phyloP scores from a whole-genome alignment of 1,140 invertebrate genomes.

The Rhagoletis pomonella region DNA sequence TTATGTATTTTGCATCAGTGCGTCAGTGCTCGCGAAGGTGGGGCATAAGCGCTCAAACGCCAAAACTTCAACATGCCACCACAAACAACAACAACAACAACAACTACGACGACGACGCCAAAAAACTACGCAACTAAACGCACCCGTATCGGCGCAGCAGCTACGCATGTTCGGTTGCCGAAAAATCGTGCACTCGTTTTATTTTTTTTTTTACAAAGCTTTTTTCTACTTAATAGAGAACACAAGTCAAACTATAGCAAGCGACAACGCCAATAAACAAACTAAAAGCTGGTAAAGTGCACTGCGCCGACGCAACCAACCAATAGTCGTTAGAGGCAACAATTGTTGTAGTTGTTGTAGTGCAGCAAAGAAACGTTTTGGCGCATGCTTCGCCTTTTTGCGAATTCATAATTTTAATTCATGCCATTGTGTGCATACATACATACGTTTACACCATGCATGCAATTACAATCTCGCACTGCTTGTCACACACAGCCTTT shows the following conservation, averaged over 20 bases:
- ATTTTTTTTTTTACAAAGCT: not conserved
- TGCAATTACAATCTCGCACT: conserved; percentile 21
- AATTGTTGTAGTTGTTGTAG: conserved; percentile 15
- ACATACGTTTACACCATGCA: not conserved
- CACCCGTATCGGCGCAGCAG: conserved; percentile 36
- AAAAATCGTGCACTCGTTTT: conserved; percentile 49
- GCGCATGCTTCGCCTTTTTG: conserved; percentile 44
- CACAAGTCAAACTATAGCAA: conserved; percentile 24
- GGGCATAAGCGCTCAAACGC: conserved; percentile 25
- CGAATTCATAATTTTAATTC: conserved; percentile 52
- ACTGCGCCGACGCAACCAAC: conserved; percentile 29
- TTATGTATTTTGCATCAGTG: not conserved
- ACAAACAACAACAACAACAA: not conserved
- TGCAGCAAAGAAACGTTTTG: not conserved
- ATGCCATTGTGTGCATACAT: conserved; percentile 1
- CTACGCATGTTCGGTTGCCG: conserved; percentile 39
- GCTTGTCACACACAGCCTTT: conserved; percentile 45
- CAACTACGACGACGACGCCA: not conserved
- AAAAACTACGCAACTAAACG: conserved; percentile 22
- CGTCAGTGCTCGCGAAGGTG: conserved; percentile 4
- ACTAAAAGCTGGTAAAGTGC: conserved; percentile 40
- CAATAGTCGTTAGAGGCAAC: conserved; percentile 34
- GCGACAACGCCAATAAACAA: conserved; percentile 42
- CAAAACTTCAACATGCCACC: conserved; percentile 12
- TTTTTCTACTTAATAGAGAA: not conserved